phyloP scores from a whole-genome alignment of 2,113 vertebrate genomes.

The Serinus canaria region DNA sequence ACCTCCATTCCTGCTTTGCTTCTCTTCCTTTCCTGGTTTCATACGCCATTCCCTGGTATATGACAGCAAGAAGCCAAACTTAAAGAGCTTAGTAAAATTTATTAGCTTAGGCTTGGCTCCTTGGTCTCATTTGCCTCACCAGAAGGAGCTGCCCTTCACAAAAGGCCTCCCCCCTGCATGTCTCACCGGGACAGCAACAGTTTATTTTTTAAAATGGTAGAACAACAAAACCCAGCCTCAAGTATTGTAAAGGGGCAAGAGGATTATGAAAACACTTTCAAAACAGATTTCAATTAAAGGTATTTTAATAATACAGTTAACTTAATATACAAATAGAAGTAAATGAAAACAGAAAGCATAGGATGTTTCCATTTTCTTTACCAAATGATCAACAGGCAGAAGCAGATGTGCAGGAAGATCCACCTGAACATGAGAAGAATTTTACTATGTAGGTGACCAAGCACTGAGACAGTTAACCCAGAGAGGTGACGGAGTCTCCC shows the following conservation, averaged over 20 bases:
- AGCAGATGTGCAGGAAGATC: background rate
- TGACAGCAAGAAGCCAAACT: background rate
- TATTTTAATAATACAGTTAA: background rate
- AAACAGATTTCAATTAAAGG: background rate
- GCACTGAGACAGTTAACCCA: background rate
- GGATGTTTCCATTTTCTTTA: background rate
- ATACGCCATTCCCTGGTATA: background rate
- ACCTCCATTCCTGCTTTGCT: background rate
- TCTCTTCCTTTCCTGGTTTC: background rate
- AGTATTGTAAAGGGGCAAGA: background rate
- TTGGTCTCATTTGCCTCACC: background rate
- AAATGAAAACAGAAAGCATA: background rate
- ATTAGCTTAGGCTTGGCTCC: background rate
- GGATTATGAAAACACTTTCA: background rate
- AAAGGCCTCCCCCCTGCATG: background rate
- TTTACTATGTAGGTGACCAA: accelerated
- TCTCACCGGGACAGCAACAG: background rate
- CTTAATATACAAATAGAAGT: background rate
- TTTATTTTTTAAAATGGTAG: background rate
- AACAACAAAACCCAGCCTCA: background rate
- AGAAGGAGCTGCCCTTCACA: background rate
- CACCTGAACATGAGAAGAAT: background rate
- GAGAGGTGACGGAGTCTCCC: background rate
- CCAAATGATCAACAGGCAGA: background rate
- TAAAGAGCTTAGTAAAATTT: background rate